phyloP scores from a whole-genome alignment of 2,888 invertebrate species.

The Agrochola litura region DNA sequence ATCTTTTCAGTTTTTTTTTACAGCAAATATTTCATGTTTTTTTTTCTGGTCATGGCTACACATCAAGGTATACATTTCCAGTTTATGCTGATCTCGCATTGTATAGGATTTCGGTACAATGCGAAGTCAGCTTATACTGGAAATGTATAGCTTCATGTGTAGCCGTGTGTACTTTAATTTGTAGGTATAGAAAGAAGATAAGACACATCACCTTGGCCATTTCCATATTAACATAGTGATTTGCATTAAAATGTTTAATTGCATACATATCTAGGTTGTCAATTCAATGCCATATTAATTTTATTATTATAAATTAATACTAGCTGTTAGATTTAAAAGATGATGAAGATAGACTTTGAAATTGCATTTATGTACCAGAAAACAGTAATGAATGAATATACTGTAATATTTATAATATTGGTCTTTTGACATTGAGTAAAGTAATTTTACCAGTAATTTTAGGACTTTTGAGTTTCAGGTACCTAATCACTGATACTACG shows the following conservation, averaged over 20 bases:
- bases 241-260: constrained; percentile 20
- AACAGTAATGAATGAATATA: constrained; percentile 7
- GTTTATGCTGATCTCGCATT: too few species aligned
- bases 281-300: constrained; percentile 28
- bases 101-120: too few species aligned
- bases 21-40: neutral
- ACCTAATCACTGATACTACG: neutral
- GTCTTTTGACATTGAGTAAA: constrained; percentile 23
- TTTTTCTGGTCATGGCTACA: too few species aligned
- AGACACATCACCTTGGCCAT: neutral
- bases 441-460: constrained; percentile 9
- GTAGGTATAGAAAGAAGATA: neutral
- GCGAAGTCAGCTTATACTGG: too few species aligned
- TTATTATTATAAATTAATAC: neutral
- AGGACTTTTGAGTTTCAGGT: neutral
- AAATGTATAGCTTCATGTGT: too few species aligned
- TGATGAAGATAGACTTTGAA: constrained; percentile 6
- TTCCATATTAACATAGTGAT: neutral
- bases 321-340: neutral
- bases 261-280: constrained; percentile 18
- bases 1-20: neutral
- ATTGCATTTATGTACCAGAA: constrained; percentile 38
- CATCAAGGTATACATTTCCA: too few species aligned
- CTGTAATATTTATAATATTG: constrained; percentile 22
- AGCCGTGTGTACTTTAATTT: neutral